Base-by-base conservation (phyloP, 1,140 invertebrate genomes). In the Listronotus oregonensis region DNA sequence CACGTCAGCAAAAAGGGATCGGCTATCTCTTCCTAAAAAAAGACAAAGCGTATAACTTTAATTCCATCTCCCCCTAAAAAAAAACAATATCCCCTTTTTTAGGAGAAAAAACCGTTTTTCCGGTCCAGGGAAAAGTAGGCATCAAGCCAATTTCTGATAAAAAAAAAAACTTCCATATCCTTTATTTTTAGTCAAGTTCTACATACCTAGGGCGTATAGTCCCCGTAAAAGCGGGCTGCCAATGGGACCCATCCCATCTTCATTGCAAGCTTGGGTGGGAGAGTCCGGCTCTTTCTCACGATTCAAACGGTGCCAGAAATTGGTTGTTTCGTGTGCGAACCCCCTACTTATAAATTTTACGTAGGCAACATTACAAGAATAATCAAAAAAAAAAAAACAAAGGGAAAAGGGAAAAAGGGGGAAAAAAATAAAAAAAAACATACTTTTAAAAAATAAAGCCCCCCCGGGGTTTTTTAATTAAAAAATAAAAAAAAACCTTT, bases 301-400 rank as follows among this genome's bases (percentile, higher is more conserved):
- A 84, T 79, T 89, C 87, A 70, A 87, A 92, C n/a, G 89, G 87
- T 34, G 89, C 88, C 71, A 90, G 76, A 75, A 91, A 91, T 75
- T 90, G 88, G 86, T 86, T 40, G 88, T 90, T 79, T 90, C 89
- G 69, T 82, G 86, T 46, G 88, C 88, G 80, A 89, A 90, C n/a
- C 85, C 85, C 79, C 89, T 90, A 83, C 60, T 63, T 73, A 55
- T 44, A 54, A 50, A 11, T 32, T 60, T 11, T 14, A 58, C 15
- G 7, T 15, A 3, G 1, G 1, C 10, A 51, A 21, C 4, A 12
- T 50, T 50, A 21, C 15, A 17, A n/a, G n/a, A n/a, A n/a, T n/a
- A n/a, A n/a, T n/a, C n/a, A n/a, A n/a, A n/a, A n/a, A n/a, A n/a
- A n/a, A n/a, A n/a, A n/a, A n/a, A n/a, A n/a, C n/a, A n/a, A n/a